These are phyloP conservation scores for Poeciliopsis prolifica DNA, from an alignment of 2,113 vertebrate genomes.

Conservation along the genomic window DNA sequence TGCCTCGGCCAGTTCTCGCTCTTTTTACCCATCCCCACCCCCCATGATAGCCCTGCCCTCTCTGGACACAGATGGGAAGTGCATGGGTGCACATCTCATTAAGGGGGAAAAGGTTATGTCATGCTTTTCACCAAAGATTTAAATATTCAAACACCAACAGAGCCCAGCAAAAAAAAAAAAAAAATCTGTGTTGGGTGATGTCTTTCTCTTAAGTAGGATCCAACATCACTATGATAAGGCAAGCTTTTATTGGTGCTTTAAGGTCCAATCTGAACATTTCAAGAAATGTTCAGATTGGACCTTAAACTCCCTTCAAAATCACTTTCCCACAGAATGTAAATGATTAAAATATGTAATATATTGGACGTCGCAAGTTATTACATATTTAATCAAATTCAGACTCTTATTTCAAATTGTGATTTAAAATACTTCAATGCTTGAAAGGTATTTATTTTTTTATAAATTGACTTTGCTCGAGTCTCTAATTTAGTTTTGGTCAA, in stretches of 20 bases:
- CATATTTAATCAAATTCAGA: not conserved
- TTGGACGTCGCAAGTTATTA: not conserved
- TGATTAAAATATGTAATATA: not conserved
- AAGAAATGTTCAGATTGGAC: not conserved
- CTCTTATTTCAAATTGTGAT: not conserved
- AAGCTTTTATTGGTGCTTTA: slow-evolving; percentile 17
- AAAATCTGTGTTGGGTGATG: slow-evolving; percentile 53
- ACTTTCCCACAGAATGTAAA: not conserved
- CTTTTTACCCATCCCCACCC: slow-evolving; percentile 69
- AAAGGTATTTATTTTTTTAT: not conserved
- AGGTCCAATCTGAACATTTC: too few relatives aligned
- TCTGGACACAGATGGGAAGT: slow-evolving; percentile 79
- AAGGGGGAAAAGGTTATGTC: slow-evolving; percentile 78
- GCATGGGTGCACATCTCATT: slow-evolving; percentile 76
- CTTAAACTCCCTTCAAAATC: not conserved
- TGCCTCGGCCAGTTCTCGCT: slow-evolving; percentile 81
- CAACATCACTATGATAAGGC: slow-evolving; percentile 28
- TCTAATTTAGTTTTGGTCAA: not conserved
- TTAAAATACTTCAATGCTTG: slow-evolving; percentile 10
- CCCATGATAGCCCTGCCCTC: slow-evolving; percentile 65
- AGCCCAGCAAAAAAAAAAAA: not conserved
- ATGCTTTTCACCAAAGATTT: slow-evolving; percentile 74
- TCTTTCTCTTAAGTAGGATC: slow-evolving; percentile 27
- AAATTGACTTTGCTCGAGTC: slow-evolving; percentile 7
- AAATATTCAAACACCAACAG: slow-evolving; percentile 74